Conservation (phyloP, 2,113 vertebrate genomes). For the Labrus mixtus region DNA sequence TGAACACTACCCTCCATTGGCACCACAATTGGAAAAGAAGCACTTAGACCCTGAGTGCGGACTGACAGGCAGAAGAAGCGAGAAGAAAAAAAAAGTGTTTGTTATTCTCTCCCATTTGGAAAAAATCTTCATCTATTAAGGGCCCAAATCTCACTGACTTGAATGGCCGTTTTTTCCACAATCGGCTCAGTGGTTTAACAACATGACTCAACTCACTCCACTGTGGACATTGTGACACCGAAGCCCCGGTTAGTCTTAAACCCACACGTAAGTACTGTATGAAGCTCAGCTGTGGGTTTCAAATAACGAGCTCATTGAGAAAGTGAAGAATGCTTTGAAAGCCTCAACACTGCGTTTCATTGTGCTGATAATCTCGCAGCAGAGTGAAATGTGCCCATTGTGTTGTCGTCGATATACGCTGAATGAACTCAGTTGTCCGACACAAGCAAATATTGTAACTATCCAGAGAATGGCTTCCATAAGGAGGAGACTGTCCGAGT, state of each 20-base stretch:
- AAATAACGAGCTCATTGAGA: constrained; percentile 67
- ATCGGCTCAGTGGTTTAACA: constrained; percentile 55
- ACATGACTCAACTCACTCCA: constrained; percentile 60
- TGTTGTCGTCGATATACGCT: constrained; percentile 77
- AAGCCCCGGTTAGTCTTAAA: constrained; percentile 58
- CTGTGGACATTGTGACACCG: constrained; percentile 58
- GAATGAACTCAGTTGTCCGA: constrained; percentile 81
- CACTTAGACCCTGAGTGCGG: constrained; percentile 28
- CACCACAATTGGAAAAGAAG: constrained; percentile 66
- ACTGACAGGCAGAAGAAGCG: constrained; percentile 23
- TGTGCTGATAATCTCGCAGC: constrained; percentile 77
- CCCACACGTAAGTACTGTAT: constrained; percentile 58
- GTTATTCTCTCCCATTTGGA: constrained; percentile 37
- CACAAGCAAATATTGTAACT: constrained; percentile 83
- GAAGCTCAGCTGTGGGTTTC: constrained; percentile 71
- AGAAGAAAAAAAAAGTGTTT: neutral
- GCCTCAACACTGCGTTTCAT: constrained; percentile 70
- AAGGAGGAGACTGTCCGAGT: constrained; percentile 60
- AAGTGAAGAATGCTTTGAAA: constrained; percentile 73
- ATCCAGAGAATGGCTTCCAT: constrained; percentile 74
- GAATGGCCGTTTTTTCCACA: constrained; percentile 47
- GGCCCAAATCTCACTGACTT: constrained; percentile 26
- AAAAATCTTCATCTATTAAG: constrained; percentile 21
- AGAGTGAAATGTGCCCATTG: constrained; percentile 76
- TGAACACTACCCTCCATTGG: constrained; percentile 64